Conservation (phyloP, 2,113 vertebrate species). For the Conger conger region DNA sequence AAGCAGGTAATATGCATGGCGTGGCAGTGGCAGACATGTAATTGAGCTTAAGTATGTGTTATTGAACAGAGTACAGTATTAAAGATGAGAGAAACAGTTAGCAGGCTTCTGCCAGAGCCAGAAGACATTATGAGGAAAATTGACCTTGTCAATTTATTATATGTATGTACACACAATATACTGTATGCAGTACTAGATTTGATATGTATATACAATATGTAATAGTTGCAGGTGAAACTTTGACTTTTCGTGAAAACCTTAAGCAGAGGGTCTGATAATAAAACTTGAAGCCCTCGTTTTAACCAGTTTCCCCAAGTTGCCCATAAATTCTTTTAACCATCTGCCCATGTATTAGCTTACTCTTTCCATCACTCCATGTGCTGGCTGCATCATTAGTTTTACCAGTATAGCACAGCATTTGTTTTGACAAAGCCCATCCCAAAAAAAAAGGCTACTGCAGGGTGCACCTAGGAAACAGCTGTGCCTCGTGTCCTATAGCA, state of each 20-base stretch:
- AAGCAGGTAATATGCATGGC: too few species aligned
- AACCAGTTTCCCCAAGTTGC: not conserved
- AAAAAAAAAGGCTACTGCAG: not conserved
- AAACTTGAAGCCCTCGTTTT: not conserved
- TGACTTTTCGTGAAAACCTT: not conserved
- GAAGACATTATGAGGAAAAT: not conserved
- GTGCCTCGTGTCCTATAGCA: not conserved
- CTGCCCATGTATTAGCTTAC: constrained; percentile 25
- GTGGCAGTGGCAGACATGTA: too few species aligned
- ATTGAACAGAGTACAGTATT: too few species aligned
- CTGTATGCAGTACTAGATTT: not conserved
- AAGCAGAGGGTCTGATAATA: constrained; percentile 21
- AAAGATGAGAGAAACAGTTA: too few species aligned
- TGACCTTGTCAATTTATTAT: not conserved
- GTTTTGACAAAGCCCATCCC: not conserved
- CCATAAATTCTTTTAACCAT: constrained; percentile 26
- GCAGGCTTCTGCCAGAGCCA: not conserved
- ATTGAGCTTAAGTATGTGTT: too few species aligned
- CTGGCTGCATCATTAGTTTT: not conserved
- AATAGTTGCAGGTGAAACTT: constrained; percentile 18
- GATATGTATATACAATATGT: not conserved
- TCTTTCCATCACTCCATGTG: not conserved
- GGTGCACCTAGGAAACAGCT: not conserved
- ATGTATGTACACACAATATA: not conserved
- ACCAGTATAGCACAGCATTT: not conserved